Conservation (phyloP, 2,888 invertebrate genomes). For the Noctua fimbriata region DNA sequence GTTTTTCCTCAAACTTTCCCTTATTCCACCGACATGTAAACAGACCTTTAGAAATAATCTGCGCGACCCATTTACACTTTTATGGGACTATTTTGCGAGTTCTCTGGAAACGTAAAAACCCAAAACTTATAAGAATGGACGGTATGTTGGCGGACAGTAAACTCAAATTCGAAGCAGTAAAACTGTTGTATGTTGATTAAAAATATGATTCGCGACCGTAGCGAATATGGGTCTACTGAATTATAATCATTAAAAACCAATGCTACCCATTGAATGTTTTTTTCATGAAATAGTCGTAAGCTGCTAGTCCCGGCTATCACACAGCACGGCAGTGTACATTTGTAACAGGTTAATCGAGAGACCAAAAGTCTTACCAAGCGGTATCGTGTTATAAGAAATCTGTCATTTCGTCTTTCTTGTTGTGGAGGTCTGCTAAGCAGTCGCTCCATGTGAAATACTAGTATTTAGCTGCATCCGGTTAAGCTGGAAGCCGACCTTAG, state of each 20-base stretch:
- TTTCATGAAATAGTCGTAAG: neutral
- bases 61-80: conserved; percentile 54
- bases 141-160: conserved; percentile 1
- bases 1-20: conserved; percentile 43
- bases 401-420: too few species aligned
- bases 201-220: too few species aligned
- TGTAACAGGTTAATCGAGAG: too few species aligned
- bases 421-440: too few species aligned
- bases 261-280: too few species aligned
- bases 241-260: too few species aligned
- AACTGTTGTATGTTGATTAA: neutral
- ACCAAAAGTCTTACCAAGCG: neutral
- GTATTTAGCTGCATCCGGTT: too few species aligned
- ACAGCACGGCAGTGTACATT: neutral
- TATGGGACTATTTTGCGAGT: conserved; percentile 42
- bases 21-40: conserved; percentile 36
- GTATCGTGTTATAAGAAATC: neutral
- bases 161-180: neutral
- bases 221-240: too few species aligned
- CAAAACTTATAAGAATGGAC: conserved; percentile 4
- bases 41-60: neutral
- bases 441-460: too few species aligned
- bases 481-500: too few species aligned
- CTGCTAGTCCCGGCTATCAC: neutral
- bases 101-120: conserved; percentile 42